Conservation (phyloP, 2,888 invertebrate species). For the Agonopterix alstromeriana region DNA sequence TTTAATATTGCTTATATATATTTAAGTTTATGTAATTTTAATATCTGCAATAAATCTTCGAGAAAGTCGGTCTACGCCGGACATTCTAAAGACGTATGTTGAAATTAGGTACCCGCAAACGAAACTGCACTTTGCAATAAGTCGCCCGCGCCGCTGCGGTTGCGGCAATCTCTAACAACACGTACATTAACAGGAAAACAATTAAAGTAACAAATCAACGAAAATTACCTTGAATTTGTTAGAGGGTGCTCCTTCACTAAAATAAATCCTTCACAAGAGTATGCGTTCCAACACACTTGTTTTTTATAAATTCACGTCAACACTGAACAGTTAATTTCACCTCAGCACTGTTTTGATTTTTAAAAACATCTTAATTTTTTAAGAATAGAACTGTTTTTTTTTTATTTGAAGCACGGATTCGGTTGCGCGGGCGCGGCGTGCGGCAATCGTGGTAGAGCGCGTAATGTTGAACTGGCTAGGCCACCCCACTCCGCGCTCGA, state of each 20-base stretch:
- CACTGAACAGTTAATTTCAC: constrained; percentile 36
- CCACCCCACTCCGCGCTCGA: constrained; percentile 46
- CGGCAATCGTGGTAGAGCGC: constrained; percentile 47
- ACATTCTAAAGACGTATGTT: constrained; percentile 43
- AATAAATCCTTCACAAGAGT: constrained; percentile 46
- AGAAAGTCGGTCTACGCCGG: constrained; percentile 47
- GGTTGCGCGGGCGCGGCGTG: constrained; percentile 38
- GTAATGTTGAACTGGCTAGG: constrained; percentile 32
- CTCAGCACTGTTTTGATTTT: constrained; percentile 45
- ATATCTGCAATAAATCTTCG: constrained; percentile 32
- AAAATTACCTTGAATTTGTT: constrained; percentile 49
- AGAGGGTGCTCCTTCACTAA: constrained; percentile 33
- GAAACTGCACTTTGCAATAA: constrained; percentile 52
- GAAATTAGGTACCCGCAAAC: constrained; percentile 54
- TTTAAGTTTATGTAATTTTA: constrained; percentile 13
- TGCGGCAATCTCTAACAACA: constrained; percentile 30
- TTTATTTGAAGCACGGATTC: constrained; percentile 23
- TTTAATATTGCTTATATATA: not conserved
- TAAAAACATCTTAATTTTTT: constrained; percentile 55
- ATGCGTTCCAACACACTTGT: constrained; percentile 30
- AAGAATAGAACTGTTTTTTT: constrained; percentile 29
- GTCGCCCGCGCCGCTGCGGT: constrained; percentile 31
- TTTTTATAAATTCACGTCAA: constrained; percentile 22
- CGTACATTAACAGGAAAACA: constrained; percentile 18
- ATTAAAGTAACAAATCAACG: constrained; percentile 17